Percentiles rank a stretch among this genome's conserved stretches.
Evolutionary conservation across 2,113 vertebrate genomes (phyloP).

Genomic region (Perca schrenkii): DNA sequence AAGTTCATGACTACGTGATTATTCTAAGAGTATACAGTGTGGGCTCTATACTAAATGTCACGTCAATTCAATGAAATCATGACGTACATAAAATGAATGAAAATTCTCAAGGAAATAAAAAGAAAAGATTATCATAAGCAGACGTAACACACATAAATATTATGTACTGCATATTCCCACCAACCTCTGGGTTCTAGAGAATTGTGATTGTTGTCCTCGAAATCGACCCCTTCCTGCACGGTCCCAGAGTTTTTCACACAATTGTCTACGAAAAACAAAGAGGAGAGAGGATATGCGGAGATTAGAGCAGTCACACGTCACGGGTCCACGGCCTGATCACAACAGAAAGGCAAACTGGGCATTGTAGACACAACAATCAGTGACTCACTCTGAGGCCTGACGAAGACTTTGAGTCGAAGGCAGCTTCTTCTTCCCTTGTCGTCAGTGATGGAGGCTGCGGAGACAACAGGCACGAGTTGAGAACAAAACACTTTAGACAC

Average conservation of each 20-base stretch:
- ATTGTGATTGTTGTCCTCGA: conserved; percentile 98
- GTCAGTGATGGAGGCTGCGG: conserved; percentile 92
- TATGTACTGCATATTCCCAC: conserved; percentile 78
- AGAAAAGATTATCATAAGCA: neutral
- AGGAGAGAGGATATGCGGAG: conserved; percentile 63
- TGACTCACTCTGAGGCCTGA: conserved; percentile 96
- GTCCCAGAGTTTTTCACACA: conserved; percentile 95
- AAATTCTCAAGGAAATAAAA: conserved; percentile 9
- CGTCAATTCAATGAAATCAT: neutral
- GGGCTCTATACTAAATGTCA: neutral
- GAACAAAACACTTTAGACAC: conserved; percentile 11
- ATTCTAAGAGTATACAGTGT: neutral
- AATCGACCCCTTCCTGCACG: conserved; percentile 96
- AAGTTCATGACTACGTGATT: too few species aligned
- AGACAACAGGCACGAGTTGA: conserved; percentile 37
- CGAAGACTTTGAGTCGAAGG: conserved; percentile 96
- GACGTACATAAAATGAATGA: neutral
- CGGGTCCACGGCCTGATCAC: neutral
- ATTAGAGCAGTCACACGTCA: conserved; percentile 79
- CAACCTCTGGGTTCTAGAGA: conserved; percentile 99
- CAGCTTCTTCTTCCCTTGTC: conserved; percentile 93
- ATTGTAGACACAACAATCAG: conserved; percentile 35
- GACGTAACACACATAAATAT: conserved; percentile 3
- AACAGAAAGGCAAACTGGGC: conserved; percentile 50
- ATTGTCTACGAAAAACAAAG: conserved; percentile 92